Evolutionary conservation across 2,797 vertebrate genomes (phyloP), one percentile per base, ranked within the genome.

Genomic region (Hyperoplus immaculatus): DNA sequence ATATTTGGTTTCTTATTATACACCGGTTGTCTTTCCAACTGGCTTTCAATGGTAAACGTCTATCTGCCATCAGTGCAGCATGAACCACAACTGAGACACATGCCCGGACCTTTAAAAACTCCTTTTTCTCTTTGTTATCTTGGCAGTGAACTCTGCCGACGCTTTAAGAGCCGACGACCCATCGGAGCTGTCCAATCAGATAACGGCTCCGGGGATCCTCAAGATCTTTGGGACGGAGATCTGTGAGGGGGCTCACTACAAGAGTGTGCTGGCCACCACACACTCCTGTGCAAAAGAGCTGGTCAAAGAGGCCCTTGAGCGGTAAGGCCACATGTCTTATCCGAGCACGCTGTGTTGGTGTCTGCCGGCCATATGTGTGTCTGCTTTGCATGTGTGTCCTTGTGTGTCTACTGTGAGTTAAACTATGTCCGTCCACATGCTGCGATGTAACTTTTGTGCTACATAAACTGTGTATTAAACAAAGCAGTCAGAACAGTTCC

Each of bases 171-270:
- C 55, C 0, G 95, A 96, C 0, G 96, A 96, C 84, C 95, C 95
- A 0, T 91, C 91, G 0, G 96, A 96, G 88, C 92, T 96, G 77
- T 96, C 96, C 88, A 96, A 93, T 86, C 95, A 96, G 81, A 91
- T 96, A 21, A 95, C 95, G 0, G 95, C 96, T 6, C 96, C 96
- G 0, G 96, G 96, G 16, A 95, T 96, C 79, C 90, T 96, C 61
- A 96, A 96, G 91, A 94, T 96, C 68, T 96, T 96, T 60, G 96
- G 96, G 39, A 94, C 89, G 47, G 95, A 96, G 68, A 95, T 96
- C 84, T 95, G 95, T 2, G 85, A 93, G 75, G 96, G 96, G 16
- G 95, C 96, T 49, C 95, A 96, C 87, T 96, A 96, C 46, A 96
- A 96, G 80, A 96, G 96, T 4, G 95, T 96, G 57, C 85, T 96